Base-by-base conservation (phyloP, 2,888 invertebrate genomes). In the Drosophila nr. perissopoda region DNA sequence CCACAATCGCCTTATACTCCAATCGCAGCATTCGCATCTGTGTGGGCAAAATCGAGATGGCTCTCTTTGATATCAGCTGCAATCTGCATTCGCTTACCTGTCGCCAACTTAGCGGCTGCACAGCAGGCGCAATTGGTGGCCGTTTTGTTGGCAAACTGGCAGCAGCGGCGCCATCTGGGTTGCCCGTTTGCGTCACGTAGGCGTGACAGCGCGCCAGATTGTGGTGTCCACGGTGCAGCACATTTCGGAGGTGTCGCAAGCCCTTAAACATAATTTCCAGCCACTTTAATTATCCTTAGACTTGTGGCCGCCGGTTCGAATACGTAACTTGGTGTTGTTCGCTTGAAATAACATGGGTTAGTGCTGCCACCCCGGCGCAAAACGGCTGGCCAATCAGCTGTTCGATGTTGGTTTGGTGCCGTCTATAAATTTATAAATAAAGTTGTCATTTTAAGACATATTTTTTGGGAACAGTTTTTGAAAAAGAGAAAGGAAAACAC, bases 1-100 rank as follows among this genome's bases (percentile, higher is more conserved):
- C 81, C 0, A 93, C 82, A 57, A 92, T 85, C 7, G 93, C 91
- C 57, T 90, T 92, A 66, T 92, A 93, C 82, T 93, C 93, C 36
- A 76, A 56, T 65, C 89, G 82, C 59, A 92, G 81, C 49, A 79
- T 84, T 67, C 81, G 88, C 27, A 91, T 58, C 92, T 92, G 46
- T 34, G 18, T 29, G 25, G 7, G 18, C 7, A 42, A 33, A 25
- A 5, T 18, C 2, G 7, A 38, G 6, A n/a, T n/a, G 36, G 13
- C 18, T 27, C 8, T 46, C 8, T 46, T 46, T 8, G 46, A 46
- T 25, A 48, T 13, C 2, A 59, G 2, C 2, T 10, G 13, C 33
- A 36, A 21, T 36, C 2, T 21, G 60, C 16, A 36, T 29, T 16
- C 8, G 36, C 74, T 80, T 63, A 91, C 91, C 90, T 89, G 87